These are phyloP conservation scores for Pogonophryne albipinna DNA, from an alignment of 2,797 vertebrate genomes.

Conservation along the genomic window DNA sequence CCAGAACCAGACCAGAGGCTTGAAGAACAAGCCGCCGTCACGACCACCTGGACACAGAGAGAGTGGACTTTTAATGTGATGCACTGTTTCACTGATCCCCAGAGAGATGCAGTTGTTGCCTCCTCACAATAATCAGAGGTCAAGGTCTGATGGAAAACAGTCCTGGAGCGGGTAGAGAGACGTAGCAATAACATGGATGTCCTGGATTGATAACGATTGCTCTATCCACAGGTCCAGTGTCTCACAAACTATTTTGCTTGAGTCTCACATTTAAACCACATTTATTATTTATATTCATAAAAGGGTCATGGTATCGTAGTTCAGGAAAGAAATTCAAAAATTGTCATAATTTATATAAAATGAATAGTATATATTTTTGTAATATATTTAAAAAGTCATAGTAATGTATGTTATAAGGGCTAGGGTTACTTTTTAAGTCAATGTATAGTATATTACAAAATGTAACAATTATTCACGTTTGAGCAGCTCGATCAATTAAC, in stretches of 20 bases:
- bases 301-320: too few species aligned
- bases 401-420: too few species aligned
- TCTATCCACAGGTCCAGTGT: not conserved
- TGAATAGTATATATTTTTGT: too few species aligned
- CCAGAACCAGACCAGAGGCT: constrained; percentile 93
- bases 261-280: too few species aligned
- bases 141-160: not conserved
- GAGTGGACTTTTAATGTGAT: not conserved
- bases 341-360: too few species aligned
- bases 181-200: not conserved
- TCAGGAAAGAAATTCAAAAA: too few species aligned
- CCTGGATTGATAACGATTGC: not conserved
- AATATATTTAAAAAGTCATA: too few species aligned
- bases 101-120: not conserved
- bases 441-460: too few species aligned
- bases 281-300: too few species aligned
- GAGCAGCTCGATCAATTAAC: too few species aligned
- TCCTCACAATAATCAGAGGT: not conserved
- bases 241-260: not conserved
- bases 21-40: constrained; percentile 83
- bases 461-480: too few species aligned
- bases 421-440: too few species aligned
- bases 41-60: constrained; percentile 77
- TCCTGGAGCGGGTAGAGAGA: not conserved
- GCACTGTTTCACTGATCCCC: not conserved